Evolutionary conservation across 2,797 vertebrate species (phyloP), one percentile per base, ranked within the genome.

Genomic region (Halcyon chelicuti): DNA sequence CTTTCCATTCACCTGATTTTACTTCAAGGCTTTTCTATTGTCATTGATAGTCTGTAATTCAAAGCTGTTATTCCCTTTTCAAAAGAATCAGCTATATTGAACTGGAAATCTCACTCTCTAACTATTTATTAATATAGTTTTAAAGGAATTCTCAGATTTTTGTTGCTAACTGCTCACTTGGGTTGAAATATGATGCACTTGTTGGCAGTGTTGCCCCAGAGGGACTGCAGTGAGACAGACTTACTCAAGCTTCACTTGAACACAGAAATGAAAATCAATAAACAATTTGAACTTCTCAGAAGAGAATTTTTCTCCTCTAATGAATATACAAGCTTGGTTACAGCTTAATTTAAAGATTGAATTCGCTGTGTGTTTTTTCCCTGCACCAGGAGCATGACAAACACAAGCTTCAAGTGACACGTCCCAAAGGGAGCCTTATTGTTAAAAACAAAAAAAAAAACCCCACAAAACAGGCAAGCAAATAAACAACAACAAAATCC

Each of bases 221-320:
- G 98, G 99, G 98, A 98, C 97, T 78, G 88, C 94, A 98, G 98
- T 97, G 98, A 99, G 98, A 98, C 98, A 98, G 98, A 99, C 99
- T 98, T 99, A 99, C 99, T 99, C 99, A 99, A 99, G 98, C 98
- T 98, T 98, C 98, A 98, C 98, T 98, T 98, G 98, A 98, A 98
- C 98, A 98, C 98, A 99, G 98, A 99, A 99, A 99, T 99, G 99
- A 99, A 99, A 99, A 99, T 99, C 99, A 99, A 99, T 99, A 99
- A 99, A 99, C 99, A 99, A 99, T 99, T 98, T 99, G 98, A 99
- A 99, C 99, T 99, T 99, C 98, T 99, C 99, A 98, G 98, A 99
- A 99, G 99, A 99, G 98, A 99, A 98, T 98, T 99, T 99, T 98
- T 98, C 98, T 99, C 98, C 98, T 99, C 98, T 99, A 99, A 99